phyloP scores from a whole-genome alignment of 2,888 invertebrate species.

The Temnothorax ravouxi region DNA sequence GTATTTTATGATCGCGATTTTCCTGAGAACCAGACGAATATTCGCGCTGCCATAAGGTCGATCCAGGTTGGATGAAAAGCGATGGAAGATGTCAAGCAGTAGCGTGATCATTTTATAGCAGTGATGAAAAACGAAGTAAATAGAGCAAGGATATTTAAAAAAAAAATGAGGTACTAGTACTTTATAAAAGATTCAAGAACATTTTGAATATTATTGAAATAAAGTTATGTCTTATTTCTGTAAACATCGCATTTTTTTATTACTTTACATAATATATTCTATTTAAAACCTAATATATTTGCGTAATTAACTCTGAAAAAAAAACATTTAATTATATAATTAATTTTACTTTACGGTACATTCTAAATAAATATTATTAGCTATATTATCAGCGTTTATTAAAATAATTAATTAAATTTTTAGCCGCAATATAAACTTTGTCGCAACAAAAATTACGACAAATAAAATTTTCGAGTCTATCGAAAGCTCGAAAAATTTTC shows the following conservation, averaged over 20 bases:
- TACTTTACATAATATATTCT: neutral
- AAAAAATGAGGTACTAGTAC: neutral
- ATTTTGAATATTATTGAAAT: neutral
- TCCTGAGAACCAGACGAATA: conserved; percentile 63
- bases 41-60: conserved; percentile 56
- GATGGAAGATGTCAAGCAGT: neutral
- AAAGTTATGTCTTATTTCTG: neutral
- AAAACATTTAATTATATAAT: neutral
- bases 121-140: conserved; percentile 1
- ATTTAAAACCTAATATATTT: neutral
- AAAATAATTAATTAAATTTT: neutral
- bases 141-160: neutral
- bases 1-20: conserved; percentile 53
- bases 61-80: conserved; percentile 20
- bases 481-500: conserved; percentile 22
- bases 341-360: neutral
- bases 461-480: neutral
- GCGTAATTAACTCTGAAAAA: neutral
- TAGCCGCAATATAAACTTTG: neutral
- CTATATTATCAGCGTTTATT: neutral
- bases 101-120: conserved; percentile 12
- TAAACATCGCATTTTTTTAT: neutral
- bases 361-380: neutral
- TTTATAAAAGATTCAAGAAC: neutral
- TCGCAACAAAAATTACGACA: neutral